Conservation (phyloP, 1,140 invertebrate species). For the Pogonomyrmex barbatus region DNA sequence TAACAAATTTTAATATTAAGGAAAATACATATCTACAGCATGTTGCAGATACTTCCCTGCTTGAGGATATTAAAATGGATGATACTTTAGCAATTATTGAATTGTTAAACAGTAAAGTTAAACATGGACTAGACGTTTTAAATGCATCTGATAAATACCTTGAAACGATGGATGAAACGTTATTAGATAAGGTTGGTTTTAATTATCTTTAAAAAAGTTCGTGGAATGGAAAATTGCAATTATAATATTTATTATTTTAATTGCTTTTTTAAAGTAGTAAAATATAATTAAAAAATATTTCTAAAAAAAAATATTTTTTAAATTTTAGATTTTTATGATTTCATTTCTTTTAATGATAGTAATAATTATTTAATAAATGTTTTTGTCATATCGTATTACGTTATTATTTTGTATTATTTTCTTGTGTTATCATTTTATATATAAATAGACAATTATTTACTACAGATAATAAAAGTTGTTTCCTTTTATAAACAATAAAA, state of each 20-base stretch:
- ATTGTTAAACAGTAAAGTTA: constrained; percentile 13
- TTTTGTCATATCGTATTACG: background rate
- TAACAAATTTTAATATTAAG: background rate
- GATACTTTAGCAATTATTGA: constrained; percentile 36
- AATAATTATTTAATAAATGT: background rate
- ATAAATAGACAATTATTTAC: background rate
- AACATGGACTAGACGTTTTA: constrained; percentile 19
- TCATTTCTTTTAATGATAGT: background rate
- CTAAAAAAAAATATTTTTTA: background rate
- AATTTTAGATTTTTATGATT: background rate
- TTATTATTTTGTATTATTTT: background rate
- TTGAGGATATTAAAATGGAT: constrained; percentile 23
- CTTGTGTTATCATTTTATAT: background rate
- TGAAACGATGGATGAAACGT: constrained; percentile 25
- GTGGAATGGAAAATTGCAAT: background rate
- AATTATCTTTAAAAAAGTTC: background rate
- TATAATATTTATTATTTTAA: background rate
- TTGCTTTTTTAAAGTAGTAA: background rate
- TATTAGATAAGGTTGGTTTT: constrained; percentile 35
- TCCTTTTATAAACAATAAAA: background rate
- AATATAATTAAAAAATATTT: background rate
- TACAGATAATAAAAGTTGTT: background rate
- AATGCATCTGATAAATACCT: constrained; percentile 39
- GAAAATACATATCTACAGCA: constrained; percentile 22
- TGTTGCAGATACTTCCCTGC: constrained; percentile 28